Conservation (phyloP, 2,113 vertebrate species). For the Nothocercus nigrocapillus region DNA sequence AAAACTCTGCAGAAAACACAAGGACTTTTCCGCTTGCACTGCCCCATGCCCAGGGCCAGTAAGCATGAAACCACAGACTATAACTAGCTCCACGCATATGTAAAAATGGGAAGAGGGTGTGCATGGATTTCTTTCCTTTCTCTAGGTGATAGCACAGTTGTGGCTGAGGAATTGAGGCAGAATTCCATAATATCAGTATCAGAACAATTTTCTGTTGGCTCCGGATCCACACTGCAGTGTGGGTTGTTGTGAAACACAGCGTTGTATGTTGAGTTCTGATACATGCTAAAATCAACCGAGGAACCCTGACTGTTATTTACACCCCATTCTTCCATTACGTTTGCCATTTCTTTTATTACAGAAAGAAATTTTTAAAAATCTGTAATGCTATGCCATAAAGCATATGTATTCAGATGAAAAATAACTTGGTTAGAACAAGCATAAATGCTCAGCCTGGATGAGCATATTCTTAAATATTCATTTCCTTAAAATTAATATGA, state of each 20-base stretch:
- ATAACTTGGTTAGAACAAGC: not conserved
- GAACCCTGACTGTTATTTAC: not conserved
- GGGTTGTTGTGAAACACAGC: not conserved
- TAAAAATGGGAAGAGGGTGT: not conserved
- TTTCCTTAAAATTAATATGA: conserved; percentile 36
- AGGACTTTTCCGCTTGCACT: not conserved
- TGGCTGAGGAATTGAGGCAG: not conserved
- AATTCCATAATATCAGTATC: not conserved
- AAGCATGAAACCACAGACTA: not conserved
- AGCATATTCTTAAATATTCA: conserved; percentile 22
- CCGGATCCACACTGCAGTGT: not conserved
- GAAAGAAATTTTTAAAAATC: not conserved
- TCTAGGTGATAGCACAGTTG: no score
- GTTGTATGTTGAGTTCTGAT: not conserved
- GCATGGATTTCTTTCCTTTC: not conserved
- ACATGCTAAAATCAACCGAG: not conserved
- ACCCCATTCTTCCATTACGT: not conserved
- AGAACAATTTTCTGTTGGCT: not conserved
- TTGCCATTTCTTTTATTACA: not conserved
- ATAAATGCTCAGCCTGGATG: not conserved
- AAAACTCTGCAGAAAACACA: not conserved
- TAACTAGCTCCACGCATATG: not conserved
- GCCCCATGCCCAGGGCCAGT: not conserved
- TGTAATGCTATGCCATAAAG: not conserved
- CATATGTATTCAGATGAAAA: not conserved